These are phyloP conservation scores for Spilarctia lutea DNA, from an alignment of 2,888 invertebrate species.

Conservation along the genomic window DNA sequence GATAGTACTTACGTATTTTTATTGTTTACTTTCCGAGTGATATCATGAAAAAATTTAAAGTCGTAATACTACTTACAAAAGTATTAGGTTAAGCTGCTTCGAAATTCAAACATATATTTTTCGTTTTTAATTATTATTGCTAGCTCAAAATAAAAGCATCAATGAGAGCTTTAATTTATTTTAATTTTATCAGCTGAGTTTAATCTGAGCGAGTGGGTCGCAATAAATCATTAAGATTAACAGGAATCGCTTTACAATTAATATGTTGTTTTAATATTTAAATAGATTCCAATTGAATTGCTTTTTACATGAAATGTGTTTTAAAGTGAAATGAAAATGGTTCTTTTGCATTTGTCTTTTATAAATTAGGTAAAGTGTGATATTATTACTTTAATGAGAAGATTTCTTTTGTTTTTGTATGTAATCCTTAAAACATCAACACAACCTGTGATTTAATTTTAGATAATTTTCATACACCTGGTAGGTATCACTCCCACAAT, in stretches of 20 bases:
- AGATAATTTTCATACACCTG: too few species aligned
- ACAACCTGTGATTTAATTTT: too few species aligned
- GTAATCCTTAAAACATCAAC: too few species aligned
- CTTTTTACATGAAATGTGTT: neutral
- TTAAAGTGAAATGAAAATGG: neutral
- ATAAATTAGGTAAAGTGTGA: neutral
- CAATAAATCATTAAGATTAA: slow-evolving; percentile 52
- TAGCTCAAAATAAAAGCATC: neutral
- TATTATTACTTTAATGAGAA: neutral
- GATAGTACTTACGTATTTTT: too few species aligned
- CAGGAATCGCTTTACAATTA: slow-evolving; percentile 25
- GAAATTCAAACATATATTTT: neutral
- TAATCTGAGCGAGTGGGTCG: slow-evolving; percentile 41
- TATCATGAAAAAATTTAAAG: too few species aligned
- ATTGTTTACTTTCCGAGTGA: too few species aligned
- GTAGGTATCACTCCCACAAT: too few species aligned
- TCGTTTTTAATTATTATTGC: neutral
- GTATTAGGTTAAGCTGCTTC: neutral
- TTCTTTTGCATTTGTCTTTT: neutral
- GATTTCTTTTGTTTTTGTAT: too few species aligned
- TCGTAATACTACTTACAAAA: too few species aligned
- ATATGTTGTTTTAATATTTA: slow-evolving; percentile 48
- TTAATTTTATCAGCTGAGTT: slow-evolving; percentile 29
- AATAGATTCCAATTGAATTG: slow-evolving; percentile 30
- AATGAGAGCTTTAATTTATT: slow-evolving; percentile 6